Evolutionary conservation across 2,113 vertebrate genomes (phyloP).

Genomic region (Xiphophorus maculatus): DNA sequence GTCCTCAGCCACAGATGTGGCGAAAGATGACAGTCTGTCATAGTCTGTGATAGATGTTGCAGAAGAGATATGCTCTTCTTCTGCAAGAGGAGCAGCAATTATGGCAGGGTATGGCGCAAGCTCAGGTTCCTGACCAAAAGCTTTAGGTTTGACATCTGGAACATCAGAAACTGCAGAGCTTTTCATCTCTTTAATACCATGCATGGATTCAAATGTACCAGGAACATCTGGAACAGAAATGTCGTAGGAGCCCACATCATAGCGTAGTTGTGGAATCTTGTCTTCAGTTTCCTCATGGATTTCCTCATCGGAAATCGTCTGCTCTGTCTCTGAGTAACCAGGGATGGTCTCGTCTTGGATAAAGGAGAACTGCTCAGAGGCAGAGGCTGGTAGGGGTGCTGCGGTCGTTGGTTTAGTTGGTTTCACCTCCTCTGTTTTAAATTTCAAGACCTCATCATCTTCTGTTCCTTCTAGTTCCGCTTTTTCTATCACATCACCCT

Average conservation of each 20-base stretch:
- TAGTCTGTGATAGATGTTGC: conserved; percentile 98
- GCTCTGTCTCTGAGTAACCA: conserved; percentile 95
- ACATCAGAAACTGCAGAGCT: conserved; percentile 66
- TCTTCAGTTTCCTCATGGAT: conserved; percentile 94
- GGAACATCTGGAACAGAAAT: conserved; percentile 87
- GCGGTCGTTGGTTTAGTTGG: conserved; percentile 30
- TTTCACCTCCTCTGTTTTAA: conserved; percentile 72
- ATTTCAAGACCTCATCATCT: conserved; percentile 78
- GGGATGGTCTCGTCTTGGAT: conserved; percentile 99
- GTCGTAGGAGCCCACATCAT: conserved; percentile 85
- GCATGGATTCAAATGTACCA: conserved; percentile 85
- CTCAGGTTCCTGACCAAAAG: conserved; percentile 83
- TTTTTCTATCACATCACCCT: conserved; percentile 90
- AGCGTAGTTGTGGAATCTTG: conserved; percentile 86
- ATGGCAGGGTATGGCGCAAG: conserved; percentile 87
- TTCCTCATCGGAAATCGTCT: conserved; percentile 97
- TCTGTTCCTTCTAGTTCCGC: conserved; percentile 92
- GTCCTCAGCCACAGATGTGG: conserved; percentile 95
- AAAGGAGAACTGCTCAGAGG: conserved; percentile 89
- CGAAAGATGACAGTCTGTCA: conserved; percentile 96
- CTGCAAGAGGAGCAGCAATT: conserved; percentile 92
- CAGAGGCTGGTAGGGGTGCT: conserved; percentile 41
- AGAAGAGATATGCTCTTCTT: conserved; percentile 96
- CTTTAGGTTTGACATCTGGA: conserved; percentile 79
- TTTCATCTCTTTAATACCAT: conserved; percentile 83